phyloP scores from a whole-genome alignment of 2,797 vertebrate species.

The Alfaro cultratus region DNA sequence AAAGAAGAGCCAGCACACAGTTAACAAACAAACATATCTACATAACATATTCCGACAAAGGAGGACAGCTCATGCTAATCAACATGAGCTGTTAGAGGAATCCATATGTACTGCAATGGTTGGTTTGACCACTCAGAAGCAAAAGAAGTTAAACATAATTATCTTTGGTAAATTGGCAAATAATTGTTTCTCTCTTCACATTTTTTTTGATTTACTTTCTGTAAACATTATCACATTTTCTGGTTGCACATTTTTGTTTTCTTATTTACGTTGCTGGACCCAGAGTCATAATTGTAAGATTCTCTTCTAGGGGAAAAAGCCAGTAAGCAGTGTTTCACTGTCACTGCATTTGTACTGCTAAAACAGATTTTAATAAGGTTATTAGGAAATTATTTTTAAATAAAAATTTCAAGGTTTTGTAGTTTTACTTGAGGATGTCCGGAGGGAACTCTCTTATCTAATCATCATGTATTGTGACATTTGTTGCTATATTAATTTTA shows the following conservation, averaged over 20 bases:
- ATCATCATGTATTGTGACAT: background rate
- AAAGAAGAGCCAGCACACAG: conserved; percentile 29
- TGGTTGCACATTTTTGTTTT: background rate
- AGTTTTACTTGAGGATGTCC: background rate
- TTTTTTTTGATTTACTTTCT: background rate
- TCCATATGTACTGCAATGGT: no score
- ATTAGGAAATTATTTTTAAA: background rate
- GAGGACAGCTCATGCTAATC: conserved; percentile 32
- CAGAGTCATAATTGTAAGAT: background rate
- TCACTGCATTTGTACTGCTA: background rate
- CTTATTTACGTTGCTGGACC: background rate
- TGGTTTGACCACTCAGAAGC: background rate
- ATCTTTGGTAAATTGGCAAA: background rate
- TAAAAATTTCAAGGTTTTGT: background rate
- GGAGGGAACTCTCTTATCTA: background rate
- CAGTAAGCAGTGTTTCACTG: background rate
- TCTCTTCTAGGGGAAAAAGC: background rate
- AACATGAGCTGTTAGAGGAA: conserved; percentile 9
- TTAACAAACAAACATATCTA: conserved; percentile 9
- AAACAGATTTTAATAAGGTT: background rate
- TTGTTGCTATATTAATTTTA: background rate
- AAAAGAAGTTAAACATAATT: background rate
- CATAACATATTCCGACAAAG: conserved; percentile 30
- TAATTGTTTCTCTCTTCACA: background rate
- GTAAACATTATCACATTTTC: background rate